Base-by-base conservation (phyloP, 2,797 vertebrate genomes). In the Melanotaenia parkinsoni region DNA sequence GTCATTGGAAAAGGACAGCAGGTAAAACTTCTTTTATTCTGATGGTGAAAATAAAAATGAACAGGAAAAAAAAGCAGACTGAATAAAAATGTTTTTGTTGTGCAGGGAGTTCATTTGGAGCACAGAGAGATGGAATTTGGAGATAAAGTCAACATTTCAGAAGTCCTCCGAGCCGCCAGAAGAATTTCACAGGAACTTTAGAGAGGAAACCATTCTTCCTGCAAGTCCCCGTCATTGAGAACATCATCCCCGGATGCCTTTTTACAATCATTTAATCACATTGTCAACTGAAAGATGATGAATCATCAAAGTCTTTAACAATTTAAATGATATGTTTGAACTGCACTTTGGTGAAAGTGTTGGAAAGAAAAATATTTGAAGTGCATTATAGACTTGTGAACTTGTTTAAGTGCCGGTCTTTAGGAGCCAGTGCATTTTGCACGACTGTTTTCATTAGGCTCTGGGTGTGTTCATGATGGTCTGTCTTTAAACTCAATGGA, bases 81-180 rank as follows among this genome's bases (percentile, higher is more conserved):
- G 30, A 2, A 40, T 40, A 40, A 3, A 11, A 4, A 0, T 40
- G 51, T 0, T 32, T 24, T 60, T 74, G 2, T 88, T 69, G n/a
- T 89, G 22, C 75, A 98, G 96, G 97, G 98, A 76, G 70, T 98
- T 77, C 89, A 98, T 62, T 88, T 98, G 57, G 97, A 99, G 73
- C 97, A 98, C 92, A 97, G 97, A 82, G 97, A 99, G 86, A 95
- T 93, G 61, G 96, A 98, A 87, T 98, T 98, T 90, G 97, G 97
- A 80, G 96, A 98, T 84, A 96, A 96, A 91, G 96, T 96, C 70
- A 94, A 95, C 80, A 89, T 65, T 70, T 81, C 75, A 1, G 92
- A 96, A 54, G 95, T 98, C 75, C 89, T 97, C 83, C 90, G 88
- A 87, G 97, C 97, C 80, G 94, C 86, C 38, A 92, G 87, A 84